Conservation (phyloP, 2,113 vertebrate species). For the Rhinopithecus roxellana region DNA sequence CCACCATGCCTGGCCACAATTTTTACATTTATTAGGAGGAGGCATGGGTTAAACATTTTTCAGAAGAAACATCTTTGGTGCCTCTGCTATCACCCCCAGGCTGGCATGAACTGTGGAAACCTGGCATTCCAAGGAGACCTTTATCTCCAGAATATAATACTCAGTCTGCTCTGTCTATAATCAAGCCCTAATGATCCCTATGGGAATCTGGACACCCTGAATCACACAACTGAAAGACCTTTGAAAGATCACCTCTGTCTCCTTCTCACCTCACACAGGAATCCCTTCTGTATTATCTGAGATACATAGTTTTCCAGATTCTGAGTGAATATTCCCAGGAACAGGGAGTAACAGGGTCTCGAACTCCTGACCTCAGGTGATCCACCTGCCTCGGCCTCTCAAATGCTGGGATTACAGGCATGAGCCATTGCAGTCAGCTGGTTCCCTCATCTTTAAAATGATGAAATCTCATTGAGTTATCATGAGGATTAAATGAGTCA, state of each 20-base stretch:
- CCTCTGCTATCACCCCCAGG: not conserved
- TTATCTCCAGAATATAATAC: not conserved
- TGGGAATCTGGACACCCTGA: not conserved
- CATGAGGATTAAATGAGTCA: not conserved
- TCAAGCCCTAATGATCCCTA: not conserved
- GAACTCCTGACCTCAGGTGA: too few species aligned
- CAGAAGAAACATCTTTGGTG: not conserved
- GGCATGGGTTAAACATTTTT: not conserved
- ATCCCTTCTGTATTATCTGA: not conserved
- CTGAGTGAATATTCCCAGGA: not conserved
- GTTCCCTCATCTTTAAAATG: not conserved
- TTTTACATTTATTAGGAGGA: not conserved
- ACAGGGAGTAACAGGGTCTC: not conserved
- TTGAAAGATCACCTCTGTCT: not conserved
- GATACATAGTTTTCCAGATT: not conserved
- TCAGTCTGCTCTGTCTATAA: not conserved
- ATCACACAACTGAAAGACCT: not conserved
- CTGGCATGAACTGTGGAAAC: not conserved
- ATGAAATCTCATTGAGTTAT: not conserved
- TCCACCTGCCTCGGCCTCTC: too few species aligned
- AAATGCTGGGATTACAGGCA: not conserved
- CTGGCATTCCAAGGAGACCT: not conserved
- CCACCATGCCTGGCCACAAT: not conserved
- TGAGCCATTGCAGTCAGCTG: not conserved
- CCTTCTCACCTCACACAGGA: not conserved